A percentile compares a stretch with the other conserved stretches of the same genome.
Evolutionary conservation across 2,113 vertebrate genomes (phyloP).

Genomic region (Gnathonemus echidnorhynchus): DNA sequence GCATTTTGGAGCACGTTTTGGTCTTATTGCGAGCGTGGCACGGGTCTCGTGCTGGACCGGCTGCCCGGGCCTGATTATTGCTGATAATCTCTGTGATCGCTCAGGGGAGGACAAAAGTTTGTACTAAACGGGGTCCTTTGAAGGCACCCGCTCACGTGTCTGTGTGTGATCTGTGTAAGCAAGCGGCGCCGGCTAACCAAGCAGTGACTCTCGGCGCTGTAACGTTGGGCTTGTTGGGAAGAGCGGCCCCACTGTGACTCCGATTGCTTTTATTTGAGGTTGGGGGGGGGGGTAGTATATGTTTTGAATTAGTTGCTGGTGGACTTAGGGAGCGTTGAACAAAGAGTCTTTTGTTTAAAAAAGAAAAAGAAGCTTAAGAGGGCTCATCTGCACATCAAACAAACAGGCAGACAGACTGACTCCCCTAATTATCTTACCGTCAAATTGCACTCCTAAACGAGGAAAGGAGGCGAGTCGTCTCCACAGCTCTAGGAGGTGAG

Average conservation of each 20-base stretch:
- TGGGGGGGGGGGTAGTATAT: not conserved
- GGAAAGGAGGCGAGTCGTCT: not conserved
- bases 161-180: not conserved
- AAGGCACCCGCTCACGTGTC: not conserved
- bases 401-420: constrained; percentile 29
- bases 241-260: not conserved
- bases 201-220: not conserved
- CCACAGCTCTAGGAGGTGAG: not conserved
- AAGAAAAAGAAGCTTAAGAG: constrained; percentile 15
- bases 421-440: constrained; percentile 33
- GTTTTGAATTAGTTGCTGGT: constrained; percentile 32
- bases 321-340: constrained; percentile 22
- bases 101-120: constrained; percentile 3
- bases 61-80: constrained; percentile 27
- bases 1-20: not conserved
- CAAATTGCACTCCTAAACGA: constrained; percentile 27
- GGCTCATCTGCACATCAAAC: constrained; percentile 35
- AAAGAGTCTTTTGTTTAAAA: constrained; percentile 27
- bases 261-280: not conserved
- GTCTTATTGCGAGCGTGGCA: not conserved
- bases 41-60: constrained; percentile 37
- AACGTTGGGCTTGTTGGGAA: not conserved
- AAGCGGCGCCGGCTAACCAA: not conserved
- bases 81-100: not conserved
- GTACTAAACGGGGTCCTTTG: not conserved